Base-by-base conservation (phyloP, 2,113 vertebrate genomes). In the Lycaon pictus region DNA sequence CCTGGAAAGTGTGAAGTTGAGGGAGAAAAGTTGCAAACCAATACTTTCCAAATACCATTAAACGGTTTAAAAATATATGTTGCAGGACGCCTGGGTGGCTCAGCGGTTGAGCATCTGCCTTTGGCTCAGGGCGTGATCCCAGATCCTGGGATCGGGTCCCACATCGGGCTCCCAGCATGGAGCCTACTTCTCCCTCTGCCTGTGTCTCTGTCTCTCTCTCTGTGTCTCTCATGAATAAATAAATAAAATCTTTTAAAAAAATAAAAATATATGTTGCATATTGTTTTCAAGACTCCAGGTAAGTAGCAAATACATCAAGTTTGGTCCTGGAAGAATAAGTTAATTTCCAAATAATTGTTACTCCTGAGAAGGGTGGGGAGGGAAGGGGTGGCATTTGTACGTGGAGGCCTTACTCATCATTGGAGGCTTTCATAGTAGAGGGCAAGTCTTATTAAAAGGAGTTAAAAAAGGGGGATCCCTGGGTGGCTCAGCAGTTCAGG, bases 311-410 rank as follows among this genome's bases (percentile, higher is more conserved):
- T 71, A 37, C 13, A 63, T 80, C 55, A 72, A 95, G 71, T n/a
- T 62, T 58, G 51, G 11, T 79, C 53, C 60, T 91, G 37, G 12
- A 77, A 91, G n/a, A 80, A 80, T 32, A 71, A 71, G 35, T 72
- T 87, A 60, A 92, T 95, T 92, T 95, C 82, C 87, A 43, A 92
- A 71, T 72, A 72, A 74, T 22, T n/a, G 19, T 81, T 56, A 92
- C 22, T 92, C 74, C 63, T 80, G 27, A 95, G n/a, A 43, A 87
- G 53, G 87, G 11, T 17, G 4, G 37, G 25, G 27, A 58, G 13
- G 43, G 32, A 77, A 84, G 19, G 15, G 25, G 8, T 29, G 4
- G 13, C 23, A 62, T 58, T 58, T 53, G 43, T 9, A 58, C 23
- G 25, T 22, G 29, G 32, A 69, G 4, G 43, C 12, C 37, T 85